Conservation (phyloP, 2,888 invertebrate genomes). For the Sesia apiformis region DNA sequence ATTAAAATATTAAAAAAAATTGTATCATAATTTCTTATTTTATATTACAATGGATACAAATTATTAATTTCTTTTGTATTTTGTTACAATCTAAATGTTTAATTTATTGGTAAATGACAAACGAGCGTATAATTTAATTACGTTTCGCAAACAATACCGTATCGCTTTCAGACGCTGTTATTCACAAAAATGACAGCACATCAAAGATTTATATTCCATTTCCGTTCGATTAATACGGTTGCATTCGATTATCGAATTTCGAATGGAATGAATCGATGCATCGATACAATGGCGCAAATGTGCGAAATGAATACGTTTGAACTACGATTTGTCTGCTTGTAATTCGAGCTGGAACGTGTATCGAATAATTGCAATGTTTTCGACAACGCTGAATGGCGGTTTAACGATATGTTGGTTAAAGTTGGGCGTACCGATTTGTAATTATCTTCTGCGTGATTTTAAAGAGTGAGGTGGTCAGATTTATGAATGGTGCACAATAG, state of each 20-base stretch:
- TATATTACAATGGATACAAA: too few species aligned
- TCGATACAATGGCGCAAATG: slow-evolving; percentile 49
- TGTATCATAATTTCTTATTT: too few species aligned
- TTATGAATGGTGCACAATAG: too few species aligned
- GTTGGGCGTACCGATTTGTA: too few species aligned
- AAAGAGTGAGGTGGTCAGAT: too few species aligned
- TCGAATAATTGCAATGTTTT: slow-evolving; percentile 25
- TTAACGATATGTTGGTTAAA: slow-evolving; percentile 18
- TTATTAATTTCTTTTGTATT: too few species aligned
- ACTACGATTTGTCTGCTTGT: slow-evolving; percentile 16
- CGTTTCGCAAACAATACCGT: background rate
- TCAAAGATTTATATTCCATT: slow-evolving; percentile 50
- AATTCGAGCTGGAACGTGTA: slow-evolving; percentile 13
- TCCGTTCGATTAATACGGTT: slow-evolving; percentile 45
- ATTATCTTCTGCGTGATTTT: too few species aligned
- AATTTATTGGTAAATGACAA: background rate
- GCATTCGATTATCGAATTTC: slow-evolving; percentile 43
- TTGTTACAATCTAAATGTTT: background rate
- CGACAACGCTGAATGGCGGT: slow-evolving; percentile 36
- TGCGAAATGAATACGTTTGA: slow-evolving; percentile 37
- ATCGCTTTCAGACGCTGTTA: background rate
- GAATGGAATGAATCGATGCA: slow-evolving; percentile 35
- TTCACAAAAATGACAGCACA: slow-evolving; percentile 25
- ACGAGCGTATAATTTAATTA: background rate
- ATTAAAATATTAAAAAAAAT: too few species aligned